These are phyloP conservation scores for Liparis tanakae DNA, from an alignment of 2,797 vertebrate species.

Conservation along the genomic window DNA sequence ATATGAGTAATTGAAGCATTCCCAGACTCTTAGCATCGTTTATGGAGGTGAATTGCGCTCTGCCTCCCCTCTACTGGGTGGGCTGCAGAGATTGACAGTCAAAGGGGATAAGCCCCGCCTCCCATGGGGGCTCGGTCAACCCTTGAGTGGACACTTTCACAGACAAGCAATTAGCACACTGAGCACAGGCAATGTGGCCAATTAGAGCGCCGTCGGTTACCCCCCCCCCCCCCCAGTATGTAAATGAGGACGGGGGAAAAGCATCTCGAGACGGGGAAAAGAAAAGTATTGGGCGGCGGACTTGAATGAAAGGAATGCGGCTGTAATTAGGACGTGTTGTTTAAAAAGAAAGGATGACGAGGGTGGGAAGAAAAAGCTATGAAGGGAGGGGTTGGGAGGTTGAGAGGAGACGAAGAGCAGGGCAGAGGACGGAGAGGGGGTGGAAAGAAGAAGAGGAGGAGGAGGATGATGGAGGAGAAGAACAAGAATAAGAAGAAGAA, in stretches of 20 bases:
- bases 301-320: conserved; percentile 28
- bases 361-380: background rate
- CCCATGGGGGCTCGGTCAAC: conserved; percentile 30
- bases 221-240: conserved; percentile 37
- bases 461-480: conserved; percentile 42
- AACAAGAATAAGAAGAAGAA: conserved; percentile 10
- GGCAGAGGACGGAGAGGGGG: conserved; percentile 54
- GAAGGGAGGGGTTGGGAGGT: conserved; percentile 22
- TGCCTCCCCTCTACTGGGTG: conserved; percentile 22
- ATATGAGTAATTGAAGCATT: too few species aligned
- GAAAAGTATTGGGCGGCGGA: conserved; percentile 11
- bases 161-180: conserved; percentile 66
- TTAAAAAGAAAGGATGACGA: too few species aligned
- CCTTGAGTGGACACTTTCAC: conserved; percentile 55
- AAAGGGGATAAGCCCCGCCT: conserved; percentile 21
- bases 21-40: too few species aligned
- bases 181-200: conserved; percentile 66
- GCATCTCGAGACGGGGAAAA: conserved; percentile 34
- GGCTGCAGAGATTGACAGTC: conserved; percentile 53
- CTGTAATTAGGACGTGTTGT: conserved; percentile 36
- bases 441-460: conserved; percentile 44
- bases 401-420: conserved; percentile 37
- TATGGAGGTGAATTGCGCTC: background rate
- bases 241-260: conserved; percentile 54
- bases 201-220: conserved; percentile 58